Evolutionary conservation across 2,797 vertebrate genomes (phyloP).

Genomic region (Hylomyscus alleni): DNA sequence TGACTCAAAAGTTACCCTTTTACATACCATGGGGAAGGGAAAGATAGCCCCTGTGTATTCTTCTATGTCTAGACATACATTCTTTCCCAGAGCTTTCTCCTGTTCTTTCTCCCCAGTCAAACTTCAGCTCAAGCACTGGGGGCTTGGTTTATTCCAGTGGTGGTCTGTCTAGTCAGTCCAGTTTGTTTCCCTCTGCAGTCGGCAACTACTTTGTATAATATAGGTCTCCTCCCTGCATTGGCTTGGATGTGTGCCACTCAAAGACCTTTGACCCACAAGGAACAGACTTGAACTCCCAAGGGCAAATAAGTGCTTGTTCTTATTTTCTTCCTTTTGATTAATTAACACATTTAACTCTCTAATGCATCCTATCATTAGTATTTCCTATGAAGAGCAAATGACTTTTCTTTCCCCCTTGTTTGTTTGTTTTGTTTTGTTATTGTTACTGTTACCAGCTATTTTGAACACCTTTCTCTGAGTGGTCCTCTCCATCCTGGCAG

Average conservation of each 20-base stretch:
- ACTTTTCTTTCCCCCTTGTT: neutral
- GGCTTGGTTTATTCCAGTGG: neutral
- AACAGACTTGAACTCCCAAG: conserved; percentile 1
- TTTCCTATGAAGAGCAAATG: conserved; percentile 5
- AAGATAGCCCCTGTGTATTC: conserved; percentile 54
- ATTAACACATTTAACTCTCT: conserved; percentile 51
- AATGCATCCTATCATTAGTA: neutral
- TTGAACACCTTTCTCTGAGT: neutral
- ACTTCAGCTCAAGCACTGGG: neutral
- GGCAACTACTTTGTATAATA: neutral
- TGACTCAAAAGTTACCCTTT: conserved; percentile 73
- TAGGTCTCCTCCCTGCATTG: neutral
- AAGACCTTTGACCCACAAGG: neutral
- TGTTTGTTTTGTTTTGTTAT: neutral
- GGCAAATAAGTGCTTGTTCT: conserved; percentile 7
- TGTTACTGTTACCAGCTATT: neutral
- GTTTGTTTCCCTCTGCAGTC: neutral
- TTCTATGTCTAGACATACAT: conserved; percentile 66
- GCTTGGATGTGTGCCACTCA: neutral
- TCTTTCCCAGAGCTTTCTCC: conserved; percentile 11
- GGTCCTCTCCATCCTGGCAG: neutral
- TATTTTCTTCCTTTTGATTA: conserved; percentile 13
- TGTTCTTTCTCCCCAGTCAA: neutral
- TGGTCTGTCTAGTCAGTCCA: neutral
- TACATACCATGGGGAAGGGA: conserved; percentile 60